Evolutionary conservation across 2,113 vertebrate species (phyloP), one percentile per base, ranked within the genome.

Genomic region (Nipponia nippon): DNA sequence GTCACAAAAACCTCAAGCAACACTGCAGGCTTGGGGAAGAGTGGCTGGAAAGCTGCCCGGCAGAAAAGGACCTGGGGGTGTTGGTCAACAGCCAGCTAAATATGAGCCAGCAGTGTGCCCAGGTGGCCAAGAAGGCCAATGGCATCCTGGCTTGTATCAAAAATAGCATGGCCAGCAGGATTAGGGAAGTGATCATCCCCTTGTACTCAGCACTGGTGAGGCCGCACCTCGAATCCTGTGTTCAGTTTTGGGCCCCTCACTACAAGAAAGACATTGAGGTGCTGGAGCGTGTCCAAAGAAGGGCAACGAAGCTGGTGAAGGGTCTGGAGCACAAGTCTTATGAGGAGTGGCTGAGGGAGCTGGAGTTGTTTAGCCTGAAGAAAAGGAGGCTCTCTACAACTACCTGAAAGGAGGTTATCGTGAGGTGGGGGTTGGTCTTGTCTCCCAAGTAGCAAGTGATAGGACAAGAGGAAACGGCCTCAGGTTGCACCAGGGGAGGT

Each of bases 141-240:
- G 2, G 13, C 80, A 32, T 20, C 49, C 30, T 63, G 65, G 42
- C 10, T 5, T 70, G 11, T 18, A 13, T 40, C 25, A 47, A 13
- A 0, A n/a, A 2, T 8, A 1, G 17, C 7, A 20, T 22, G 49
- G 15, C 16, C 49, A 73, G 9, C 8, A 56, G 53, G 19, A 11
- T 0, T 2, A 25, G 7, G 13, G 20, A 4, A 22, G 11, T 1
- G 56, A 84, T 50, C 2, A 6, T 32, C 3, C 30, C 32, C 7
- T 50, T 55, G 32, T 26, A 3, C 32, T 71, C 7, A 1, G 11
- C 16, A 16, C 5, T 42, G 40, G 20, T 36, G 52, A 56, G 59
- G 4, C 6, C 0, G 0, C 34, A 21, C 14, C 26, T n/a, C 0
- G 0, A 49, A 0, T 32, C 6, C 11, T 34, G 15, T 19, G 23